Evolutionary conservation across 37 sponge, comb jelly and placozoan genomes (phyloP).

Genomic region (Cliona cf. orientalis): DNA sequence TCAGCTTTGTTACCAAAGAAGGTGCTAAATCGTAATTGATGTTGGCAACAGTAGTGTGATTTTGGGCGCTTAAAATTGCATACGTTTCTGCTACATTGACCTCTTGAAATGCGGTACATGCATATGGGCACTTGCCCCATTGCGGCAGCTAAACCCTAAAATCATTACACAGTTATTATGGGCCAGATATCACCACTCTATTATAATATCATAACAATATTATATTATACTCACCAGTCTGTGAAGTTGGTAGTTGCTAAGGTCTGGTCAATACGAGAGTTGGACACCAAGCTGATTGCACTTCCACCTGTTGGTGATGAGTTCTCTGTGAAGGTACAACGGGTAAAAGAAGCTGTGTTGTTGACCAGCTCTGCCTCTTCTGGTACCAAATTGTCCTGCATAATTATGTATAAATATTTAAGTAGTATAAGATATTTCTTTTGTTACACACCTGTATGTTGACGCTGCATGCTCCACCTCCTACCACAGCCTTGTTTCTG

Average conservation of each 20-base stretch:
- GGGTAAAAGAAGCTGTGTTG: constrained; percentile 16
- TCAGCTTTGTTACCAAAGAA: constrained; percentile 30
- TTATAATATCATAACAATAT: background rate
- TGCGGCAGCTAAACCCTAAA: no score
- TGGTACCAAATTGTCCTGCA: background rate
- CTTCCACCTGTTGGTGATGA: constrained; percentile 52
- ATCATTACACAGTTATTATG: no score
- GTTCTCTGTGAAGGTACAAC: constrained; percentile 48
- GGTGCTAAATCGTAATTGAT: no score
- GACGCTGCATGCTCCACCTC: constrained; percentile 42
- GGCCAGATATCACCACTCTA: no score
- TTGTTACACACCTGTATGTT: constrained; percentile 3
- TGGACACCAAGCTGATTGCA: constrained; percentile 57
- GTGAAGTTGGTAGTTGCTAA: constrained; percentile 8
- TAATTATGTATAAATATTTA: no score
- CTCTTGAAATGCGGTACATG: no score
- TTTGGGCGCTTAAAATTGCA: no score
- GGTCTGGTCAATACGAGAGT: constrained; percentile 30
- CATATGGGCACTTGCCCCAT: no score
- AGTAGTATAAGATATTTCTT: no score
- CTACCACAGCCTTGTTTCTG: constrained; percentile 33
- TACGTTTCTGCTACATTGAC: no score
- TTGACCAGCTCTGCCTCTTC: background rate
- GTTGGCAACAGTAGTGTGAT: no score
- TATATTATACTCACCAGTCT: constrained; percentile 46